Base-by-base conservation (phyloP, 1,140 invertebrate genomes). In the Trissolcus basalis region DNA sequence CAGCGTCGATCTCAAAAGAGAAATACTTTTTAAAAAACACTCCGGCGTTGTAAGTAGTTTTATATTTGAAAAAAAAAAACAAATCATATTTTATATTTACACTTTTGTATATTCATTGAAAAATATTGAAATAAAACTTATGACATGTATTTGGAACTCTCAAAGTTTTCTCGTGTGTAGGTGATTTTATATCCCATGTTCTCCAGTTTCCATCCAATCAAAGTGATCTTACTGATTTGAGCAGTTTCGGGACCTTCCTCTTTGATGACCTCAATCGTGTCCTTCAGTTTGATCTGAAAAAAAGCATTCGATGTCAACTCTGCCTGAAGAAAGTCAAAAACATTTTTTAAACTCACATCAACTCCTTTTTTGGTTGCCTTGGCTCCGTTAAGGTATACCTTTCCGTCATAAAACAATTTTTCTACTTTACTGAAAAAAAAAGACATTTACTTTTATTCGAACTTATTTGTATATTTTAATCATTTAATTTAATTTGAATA, bases 391-490 rank as follows among this genome's bases (percentile, higher is more conserved):
- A 60, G 10, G 10, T 59, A 51, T 9, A 69, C 36, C 54, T 54
- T 69, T 12, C 65, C 53, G 3, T 47, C 9, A 47, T 69, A 69
- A 54, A 69, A 69, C 4, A 41, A 48, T 45, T 69, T 58, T 45
- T 69, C 55, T 4, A 54, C 16, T 47, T 53, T 51, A 9, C 64
- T 67, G 15, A 16, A 67, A 55, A 56, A 54, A 35, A 33, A 33
- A 36, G 5, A 49, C 7, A n/a, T n/a, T n/a, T n/a, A n/a, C n/a
- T n/a, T n/a, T n/a, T n/a, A n/a, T n/a, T n/a, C n/a, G n/a, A n/a
- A n/a, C n/a, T n/a, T n/a, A n/a, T n/a, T n/a, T n/a, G n/a, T n/a
- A n/a, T n/a, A n/a, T n/a, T n/a, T n/a, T n/a, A n/a, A n/a, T n/a
- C n/a, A n/a, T n/a, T n/a, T n/a, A n/a, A n/a, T n/a, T n/a, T n/a